These are phyloP conservation scores for Xiphorhynchus erythropygius DNA, from an alignment of 2,797 vertebrate genomes.

Conservation along the genomic window DNA sequence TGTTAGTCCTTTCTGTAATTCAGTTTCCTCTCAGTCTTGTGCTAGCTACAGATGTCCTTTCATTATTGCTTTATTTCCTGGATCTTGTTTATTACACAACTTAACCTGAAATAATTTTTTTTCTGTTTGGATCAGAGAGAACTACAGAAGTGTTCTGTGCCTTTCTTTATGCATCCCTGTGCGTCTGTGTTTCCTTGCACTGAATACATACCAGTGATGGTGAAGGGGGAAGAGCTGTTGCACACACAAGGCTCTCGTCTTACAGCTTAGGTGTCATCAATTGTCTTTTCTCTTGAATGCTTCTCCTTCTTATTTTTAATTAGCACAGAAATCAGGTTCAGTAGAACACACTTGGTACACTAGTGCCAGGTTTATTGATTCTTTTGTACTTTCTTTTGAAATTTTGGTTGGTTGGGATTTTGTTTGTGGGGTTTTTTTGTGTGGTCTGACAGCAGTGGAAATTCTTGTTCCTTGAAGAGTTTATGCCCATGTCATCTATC, in stretches of 20 bases:
- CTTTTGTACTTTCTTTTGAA: neutral
- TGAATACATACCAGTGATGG: neutral
- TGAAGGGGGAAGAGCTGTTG: neutral
- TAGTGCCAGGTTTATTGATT: neutral
- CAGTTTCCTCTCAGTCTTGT: neutral
- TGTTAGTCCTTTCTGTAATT: neutral
- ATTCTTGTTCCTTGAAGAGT: neutral
- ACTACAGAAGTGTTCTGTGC: neutral
- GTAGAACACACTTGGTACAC: neutral
- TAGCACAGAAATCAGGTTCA: neutral
- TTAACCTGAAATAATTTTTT: neutral
- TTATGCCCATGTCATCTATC: neutral
- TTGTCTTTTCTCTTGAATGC: neutral
- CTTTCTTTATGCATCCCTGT: neutral
- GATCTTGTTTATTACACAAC: neutral
- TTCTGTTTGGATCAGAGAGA: neutral
- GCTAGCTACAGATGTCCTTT: neutral
- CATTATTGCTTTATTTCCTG: neutral
- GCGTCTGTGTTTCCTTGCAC: neutral
- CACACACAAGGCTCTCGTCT: neutral
- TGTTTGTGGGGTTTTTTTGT: neutral
- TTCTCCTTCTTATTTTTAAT: neutral
- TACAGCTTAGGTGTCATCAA: neutral
- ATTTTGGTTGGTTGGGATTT: neutral
- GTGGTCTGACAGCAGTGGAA: neutral